Base-by-base conservation (phyloP, 2,888 invertebrate genomes). In the Agrotis segetum region DNA sequence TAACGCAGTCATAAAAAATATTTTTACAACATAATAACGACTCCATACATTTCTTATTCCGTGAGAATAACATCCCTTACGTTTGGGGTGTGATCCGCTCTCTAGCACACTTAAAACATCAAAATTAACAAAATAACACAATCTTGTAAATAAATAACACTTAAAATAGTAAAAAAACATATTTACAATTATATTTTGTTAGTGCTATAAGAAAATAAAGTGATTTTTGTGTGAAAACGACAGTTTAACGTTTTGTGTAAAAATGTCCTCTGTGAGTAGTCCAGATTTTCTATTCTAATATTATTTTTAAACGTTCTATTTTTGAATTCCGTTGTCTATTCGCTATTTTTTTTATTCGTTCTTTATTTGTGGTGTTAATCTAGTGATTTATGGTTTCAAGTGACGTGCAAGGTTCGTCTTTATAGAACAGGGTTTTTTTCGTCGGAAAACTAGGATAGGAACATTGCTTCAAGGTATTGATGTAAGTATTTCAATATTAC, bases 81-180 rank as follows among this genome's bases (percentile, higher is more conserved):
- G 89, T 90, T 90, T 91, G 92, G 95, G 95, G 95, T 95, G 95
- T 95, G 95, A 94, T 93, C 94, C 86, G 88, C 86, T 83, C 83
- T 88, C 83, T 90, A 91, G 89, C 90, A 88, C 89, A 90, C 88
- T 89, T 84, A 85, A 88, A 91, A 90, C 90, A 91, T 93, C 87
- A 92, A 92, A 86, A 91, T 91, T 91, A 90, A 91, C 90, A 91
- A 92, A 92, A 92, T 91, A 92, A 91, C 87, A 85, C 83, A 83
- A 80, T 88, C 84, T 88, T 87, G 85, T 90, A 90, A 90, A 92
- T 88, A 91, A 91, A 89, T 87, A 77, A 82, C 79, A 64, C 75
- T 71, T 78, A 79, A 80, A 82, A 81, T 67, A 68, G 71, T 50
- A 60, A 53, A 63, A 73, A 78, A 79, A 71, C 62, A 13, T 63